These are phyloP conservation scores for Flexamia atlantica DNA, from an alignment of 2,888 invertebrate genomes.

Conservation along the genomic window DNA sequence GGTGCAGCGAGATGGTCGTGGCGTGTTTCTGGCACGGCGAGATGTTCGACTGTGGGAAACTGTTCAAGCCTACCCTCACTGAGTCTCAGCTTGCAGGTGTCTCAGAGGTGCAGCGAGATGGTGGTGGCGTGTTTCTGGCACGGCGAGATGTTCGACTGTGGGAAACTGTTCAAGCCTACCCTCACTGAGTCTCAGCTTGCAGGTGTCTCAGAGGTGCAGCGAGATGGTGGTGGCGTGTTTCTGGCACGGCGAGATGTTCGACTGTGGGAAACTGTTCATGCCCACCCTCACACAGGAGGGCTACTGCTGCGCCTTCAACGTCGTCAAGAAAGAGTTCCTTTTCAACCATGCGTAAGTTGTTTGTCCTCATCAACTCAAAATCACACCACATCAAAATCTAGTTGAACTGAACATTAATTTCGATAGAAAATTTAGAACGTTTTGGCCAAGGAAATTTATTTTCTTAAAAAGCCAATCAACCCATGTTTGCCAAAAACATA, in stretches of 20 bases:
- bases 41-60: slow-evolving; percentile 79
- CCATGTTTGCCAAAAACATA: too few relatives aligned
- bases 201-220: slow-evolving; percentile 87
- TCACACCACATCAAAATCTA: too few relatives aligned
- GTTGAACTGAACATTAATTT: too few relatives aligned
- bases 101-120: slow-evolving; percentile 87
- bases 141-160: slow-evolving; percentile 79
- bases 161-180: slow-evolving; percentile 83
- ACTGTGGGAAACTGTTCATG: slow-evolving; percentile 85
- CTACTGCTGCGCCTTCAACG: slow-evolving; percentile 90
- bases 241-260: slow-evolving; percentile 80
- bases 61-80: too few relatives aligned
- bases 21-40: slow-evolving; percentile 84
- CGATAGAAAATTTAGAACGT: too few relatives aligned
- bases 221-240: slow-evolving; percentile 85
- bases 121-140: slow-evolving; percentile 85
- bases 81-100: slow-evolving; percentile 81
- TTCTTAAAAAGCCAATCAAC: too few relatives aligned
- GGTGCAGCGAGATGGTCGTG: slow-evolving; percentile 86
- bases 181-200: slow-evolving; percentile 78
- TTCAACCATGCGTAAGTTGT: slow-evolving; percentile 83
- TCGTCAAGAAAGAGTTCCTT: slow-evolving; percentile 83
- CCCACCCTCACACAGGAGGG: slow-evolving; percentile 90
- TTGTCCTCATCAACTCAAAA: too few relatives aligned
- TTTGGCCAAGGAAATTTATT: too few relatives aligned